Base-by-base conservation (phyloP, 2,888 invertebrate genomes). In the Tipula unca region DNA sequence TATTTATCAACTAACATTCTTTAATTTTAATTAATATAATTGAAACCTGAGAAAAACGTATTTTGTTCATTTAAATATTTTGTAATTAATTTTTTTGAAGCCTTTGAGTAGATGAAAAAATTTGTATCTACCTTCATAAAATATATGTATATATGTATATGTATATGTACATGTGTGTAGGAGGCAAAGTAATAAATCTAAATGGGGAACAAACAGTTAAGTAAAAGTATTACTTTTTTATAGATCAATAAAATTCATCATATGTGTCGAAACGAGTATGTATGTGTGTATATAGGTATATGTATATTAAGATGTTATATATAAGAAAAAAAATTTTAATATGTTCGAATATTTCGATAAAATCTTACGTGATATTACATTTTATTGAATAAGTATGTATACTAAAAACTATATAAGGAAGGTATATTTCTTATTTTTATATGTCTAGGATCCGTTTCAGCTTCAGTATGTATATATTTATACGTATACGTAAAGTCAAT, bases 181-280 rank as follows among this genome's bases (percentile, higher is more conserved):
- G 17, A 17, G 17, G 25, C 25, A 69, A 69, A 69, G 69, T 10
- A 25, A 69, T 69, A 48, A 48, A 48, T 69, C 69, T n/a, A n/a
- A n/a, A 69, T 25, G 48, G 48, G 48, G 48, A 48, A 48, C 48
- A 48, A 48, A 48, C 48, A 48, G n/a, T 48, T 48, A 48, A 48
- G 48, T 17, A 17, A 48, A 48, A 48, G 48, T 10, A 25, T 69
- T 69, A 25, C 69, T 69, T 69, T 69, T 69, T 69, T 69, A 69
- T 69, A 69, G 69, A 69, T 69, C 69, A 69, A 69, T 69, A 69
- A 69, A 69, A 69, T 69, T 69, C 69, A 69, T 69, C 69, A 69
- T 69, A 48, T 48, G 48, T 48, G n/a, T n/a, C n/a, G 25, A 25
- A 3, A 69, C 69, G 25, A 25, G 25, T 25, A 48, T n/a, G 0